These are phyloP conservation scores for Oreochromis spilurus DNA, from an alignment of 2,113 vertebrate species.

Conservation along the genomic window DNA sequence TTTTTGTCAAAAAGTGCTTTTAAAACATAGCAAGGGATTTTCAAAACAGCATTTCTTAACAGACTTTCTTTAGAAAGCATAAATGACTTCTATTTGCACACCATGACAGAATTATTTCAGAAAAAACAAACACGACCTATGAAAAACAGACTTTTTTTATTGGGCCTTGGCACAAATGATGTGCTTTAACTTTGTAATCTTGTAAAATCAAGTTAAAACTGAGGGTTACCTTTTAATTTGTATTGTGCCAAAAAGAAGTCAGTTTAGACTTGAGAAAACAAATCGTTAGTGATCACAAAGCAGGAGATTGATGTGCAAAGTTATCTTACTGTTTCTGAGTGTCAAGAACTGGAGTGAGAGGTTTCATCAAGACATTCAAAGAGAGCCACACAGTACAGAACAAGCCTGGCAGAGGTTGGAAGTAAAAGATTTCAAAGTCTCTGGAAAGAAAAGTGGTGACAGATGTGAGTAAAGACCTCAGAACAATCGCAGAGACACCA, in stretches of 20 bases:
- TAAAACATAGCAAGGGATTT: background rate
- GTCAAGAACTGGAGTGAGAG: background rate
- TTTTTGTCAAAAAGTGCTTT: background rate
- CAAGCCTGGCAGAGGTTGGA: background rate
- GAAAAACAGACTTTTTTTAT: background rate
- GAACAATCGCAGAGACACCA: background rate
- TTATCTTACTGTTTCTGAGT: background rate
- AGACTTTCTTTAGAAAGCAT: background rate
- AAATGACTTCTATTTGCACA: background rate
- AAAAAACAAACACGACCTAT: background rate
- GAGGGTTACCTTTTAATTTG: background rate
- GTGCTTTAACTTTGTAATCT: background rate
- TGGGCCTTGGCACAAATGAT: background rate
- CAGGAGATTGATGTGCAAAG: background rate
- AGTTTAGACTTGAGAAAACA: background rate
- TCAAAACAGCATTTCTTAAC: background rate
- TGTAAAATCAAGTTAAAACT: background rate
- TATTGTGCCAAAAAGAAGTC: background rate
- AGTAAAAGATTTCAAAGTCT: background rate
- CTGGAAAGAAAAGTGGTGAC: background rate
- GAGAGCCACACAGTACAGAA: background rate
- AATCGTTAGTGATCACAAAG: background rate
- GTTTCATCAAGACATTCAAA: background rate
- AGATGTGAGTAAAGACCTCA: background rate
- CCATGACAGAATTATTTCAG: background rate